Conservation (phyloP, 1,140 invertebrate species). For the Geopemphigus sp. region DNA sequence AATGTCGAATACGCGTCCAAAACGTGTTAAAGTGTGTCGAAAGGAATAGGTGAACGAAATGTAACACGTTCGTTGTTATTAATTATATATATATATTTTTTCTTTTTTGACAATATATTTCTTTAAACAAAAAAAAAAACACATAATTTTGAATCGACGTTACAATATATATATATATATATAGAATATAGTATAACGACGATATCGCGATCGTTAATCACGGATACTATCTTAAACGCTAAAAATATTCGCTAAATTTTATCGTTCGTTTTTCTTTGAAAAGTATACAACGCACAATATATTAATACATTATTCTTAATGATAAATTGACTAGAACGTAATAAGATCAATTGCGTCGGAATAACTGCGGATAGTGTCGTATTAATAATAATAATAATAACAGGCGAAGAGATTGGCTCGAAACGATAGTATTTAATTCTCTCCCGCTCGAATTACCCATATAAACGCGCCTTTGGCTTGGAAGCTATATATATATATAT, state of each 20-base stretch:
- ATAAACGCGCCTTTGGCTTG: background rate
- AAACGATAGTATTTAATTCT: background rate
- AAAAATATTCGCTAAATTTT: constrained; percentile 18
- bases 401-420: background rate
- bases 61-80: no score
- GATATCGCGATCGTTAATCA: background rate
- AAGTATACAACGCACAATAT: background rate
- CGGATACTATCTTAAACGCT: background rate
- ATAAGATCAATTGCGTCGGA: constrained; percentile 39
- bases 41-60: background rate
- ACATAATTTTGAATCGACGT: background rate
- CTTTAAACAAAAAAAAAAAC: background rate
- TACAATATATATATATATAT: background rate
- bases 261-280: background rate
- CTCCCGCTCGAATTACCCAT: no score
- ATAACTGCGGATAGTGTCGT: background rate
- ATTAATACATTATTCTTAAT: constrained; percentile 13
- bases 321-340: constrained; percentile 37
- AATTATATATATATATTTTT: background rate
- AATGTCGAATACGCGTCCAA: no score
- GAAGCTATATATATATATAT: background rate
- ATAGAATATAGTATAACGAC: background rate
- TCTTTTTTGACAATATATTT: background rate
- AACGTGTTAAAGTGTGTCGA: no score
- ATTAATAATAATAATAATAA: background rate